A percentile compares a stretch with the other conserved stretches of the same genome.
Conservation (phyloP, 2,888 invertebrate genomes). For the Caenorhabditis zanzibari region DNA sequence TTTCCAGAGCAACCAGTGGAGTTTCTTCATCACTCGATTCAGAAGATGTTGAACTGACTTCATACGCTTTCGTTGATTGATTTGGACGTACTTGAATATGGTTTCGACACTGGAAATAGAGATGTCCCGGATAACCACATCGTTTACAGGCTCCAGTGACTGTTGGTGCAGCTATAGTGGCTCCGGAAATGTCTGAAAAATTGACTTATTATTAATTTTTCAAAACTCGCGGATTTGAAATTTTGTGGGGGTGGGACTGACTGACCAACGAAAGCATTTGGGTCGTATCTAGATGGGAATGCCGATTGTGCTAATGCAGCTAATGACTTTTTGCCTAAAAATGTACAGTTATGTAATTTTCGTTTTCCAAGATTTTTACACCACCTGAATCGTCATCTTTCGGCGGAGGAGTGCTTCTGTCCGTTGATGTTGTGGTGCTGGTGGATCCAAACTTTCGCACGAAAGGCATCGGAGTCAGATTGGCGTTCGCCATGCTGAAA, state of each 20-base stretch:
- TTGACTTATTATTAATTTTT: too few relatives aligned
- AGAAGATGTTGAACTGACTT: conserved; percentile 85
- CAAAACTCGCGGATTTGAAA: neutral
- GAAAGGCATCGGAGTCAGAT: conserved; percentile 75
- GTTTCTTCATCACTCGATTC: conserved; percentile 84
- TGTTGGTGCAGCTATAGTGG: conserved; percentile 67
- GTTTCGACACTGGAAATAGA: conserved; percentile 84
- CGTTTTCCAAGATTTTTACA: neutral
- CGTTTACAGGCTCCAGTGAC: conserved; percentile 80
- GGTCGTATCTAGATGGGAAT: conserved; percentile 56
- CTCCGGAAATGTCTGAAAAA: conserved; percentile 71
- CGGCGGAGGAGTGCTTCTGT: conserved; percentile 25
- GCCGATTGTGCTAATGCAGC: conserved; percentile 52
- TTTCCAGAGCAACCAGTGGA: conserved; percentile 51
- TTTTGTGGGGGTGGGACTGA: conserved; percentile 9
- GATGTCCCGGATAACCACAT: conserved; percentile 84
- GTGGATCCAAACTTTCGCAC: conserved; percentile 68
- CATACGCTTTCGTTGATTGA: conserved; percentile 82
- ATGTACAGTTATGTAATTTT: neutral
- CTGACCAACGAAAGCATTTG: conserved; percentile 67
- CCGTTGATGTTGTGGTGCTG: conserved; percentile 16
- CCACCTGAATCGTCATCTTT: conserved; percentile 36
- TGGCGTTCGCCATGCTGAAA: conserved; percentile 72
- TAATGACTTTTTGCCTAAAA: conserved; percentile 44
- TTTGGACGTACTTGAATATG: conserved; percentile 84